These are phyloP conservation scores for Galerucella nymphaeae DNA, from an alignment of 2,888 invertebrate genomes.

Conservation along the genomic window DNA sequence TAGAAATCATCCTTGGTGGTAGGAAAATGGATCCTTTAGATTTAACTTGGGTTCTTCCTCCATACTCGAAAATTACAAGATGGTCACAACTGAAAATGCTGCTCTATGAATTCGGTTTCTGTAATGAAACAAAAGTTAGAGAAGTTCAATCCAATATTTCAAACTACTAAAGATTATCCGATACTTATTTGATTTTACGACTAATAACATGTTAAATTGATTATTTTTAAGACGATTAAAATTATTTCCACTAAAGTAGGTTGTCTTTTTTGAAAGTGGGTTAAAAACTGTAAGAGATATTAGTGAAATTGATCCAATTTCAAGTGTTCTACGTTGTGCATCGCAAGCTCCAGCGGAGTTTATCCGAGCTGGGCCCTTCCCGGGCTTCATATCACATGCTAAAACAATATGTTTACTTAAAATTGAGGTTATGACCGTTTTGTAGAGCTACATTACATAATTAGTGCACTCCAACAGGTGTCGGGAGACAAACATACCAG, in stretches of 20 bases:
- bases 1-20: constrained; percentile 41
- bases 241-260: too few species aligned
- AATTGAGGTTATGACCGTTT: not conserved
- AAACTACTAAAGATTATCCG: not conserved
- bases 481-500: constrained; percentile 92
- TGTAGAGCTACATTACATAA: constrained; percentile 78
- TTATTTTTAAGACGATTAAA: too few species aligned
- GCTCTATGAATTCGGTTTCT: constrained; percentile 29
- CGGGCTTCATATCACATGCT: too few species aligned
- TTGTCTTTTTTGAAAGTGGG: too few species aligned
- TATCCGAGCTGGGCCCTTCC: too few species aligned
- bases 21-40: constrained; percentile 48
- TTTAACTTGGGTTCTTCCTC: constrained; percentile 44
- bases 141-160: not conserved
- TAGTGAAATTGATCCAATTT: too few species aligned
- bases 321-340: too few species aligned
- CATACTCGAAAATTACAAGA: constrained; percentile 41
- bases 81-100: constrained; percentile 40
- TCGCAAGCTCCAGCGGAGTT: too few species aligned
- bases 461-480: constrained; percentile 99
- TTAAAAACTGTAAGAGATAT: too few species aligned
- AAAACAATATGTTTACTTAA: too few species aligned
- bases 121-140: not conserved
- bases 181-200: not conserved
- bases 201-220: too few species aligned